Evolutionary conservation across 2,888 invertebrate genomes (phyloP).

Genomic region (Stegana nigrithorax): DNA sequence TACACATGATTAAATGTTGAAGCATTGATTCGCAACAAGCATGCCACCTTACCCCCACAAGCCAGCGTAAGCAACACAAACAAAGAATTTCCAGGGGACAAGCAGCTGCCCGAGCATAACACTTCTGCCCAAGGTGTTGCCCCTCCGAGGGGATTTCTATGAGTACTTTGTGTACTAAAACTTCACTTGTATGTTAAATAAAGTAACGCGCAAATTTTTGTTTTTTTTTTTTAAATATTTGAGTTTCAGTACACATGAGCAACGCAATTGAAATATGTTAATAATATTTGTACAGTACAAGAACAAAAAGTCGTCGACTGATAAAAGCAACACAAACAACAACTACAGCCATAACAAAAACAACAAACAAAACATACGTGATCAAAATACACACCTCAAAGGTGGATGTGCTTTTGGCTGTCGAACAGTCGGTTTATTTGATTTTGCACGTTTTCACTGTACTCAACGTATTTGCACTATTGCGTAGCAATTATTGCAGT

Average conservation of each 20-base stretch:
- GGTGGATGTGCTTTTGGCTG: too few relatives aligned
- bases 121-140: too few relatives aligned
- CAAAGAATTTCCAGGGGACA: not conserved
- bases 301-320: slow-evolving; percentile 36
- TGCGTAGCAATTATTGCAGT: too few relatives aligned
- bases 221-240: too few relatives aligned
- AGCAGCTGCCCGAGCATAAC: too few relatives aligned
- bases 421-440: too few relatives aligned
- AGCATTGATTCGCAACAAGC: not conserved
- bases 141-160: too few relatives aligned
- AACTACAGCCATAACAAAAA: slow-evolving; percentile 49
- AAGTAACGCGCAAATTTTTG: slow-evolving; percentile 16
- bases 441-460: slow-evolving; percentile 27
- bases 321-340: slow-evolving; percentile 53
- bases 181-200: too few relatives aligned
- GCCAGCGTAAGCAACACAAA: not conserved
- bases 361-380: slow-evolving; percentile 47
- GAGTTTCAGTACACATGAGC: too few relatives aligned
- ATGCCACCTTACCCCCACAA: not conserved
- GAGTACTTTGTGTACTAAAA: too few relatives aligned
- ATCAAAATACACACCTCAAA: slow-evolving; percentile 29
- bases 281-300: slow-evolving; percentile 34
- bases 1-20: too few relatives aligned
- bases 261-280: slow-evolving; percentile 33
- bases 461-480: too few relatives aligned